Evolutionary conservation across 2,797 vertebrate species (phyloP).

Genomic region (Centroberyx gerrardi): DNA sequence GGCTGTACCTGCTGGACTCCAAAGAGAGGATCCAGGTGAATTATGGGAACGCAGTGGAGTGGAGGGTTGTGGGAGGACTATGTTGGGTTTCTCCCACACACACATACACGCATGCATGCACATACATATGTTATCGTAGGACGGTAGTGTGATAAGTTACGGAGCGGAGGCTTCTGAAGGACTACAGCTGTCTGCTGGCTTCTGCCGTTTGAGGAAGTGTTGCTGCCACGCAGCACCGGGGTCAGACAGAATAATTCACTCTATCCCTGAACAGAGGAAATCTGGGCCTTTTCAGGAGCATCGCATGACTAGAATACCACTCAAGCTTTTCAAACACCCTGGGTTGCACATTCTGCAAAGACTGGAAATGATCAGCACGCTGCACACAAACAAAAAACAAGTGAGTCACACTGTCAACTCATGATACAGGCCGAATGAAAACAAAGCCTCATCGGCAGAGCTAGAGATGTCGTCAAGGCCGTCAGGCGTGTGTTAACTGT

Average conservation of each 20-base stretch:
- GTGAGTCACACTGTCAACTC: slow-evolving; percentile 35
- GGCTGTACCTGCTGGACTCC: slow-evolving; percentile 12
- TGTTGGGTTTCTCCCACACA: background rate
- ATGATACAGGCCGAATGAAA: slow-evolving; percentile 20
- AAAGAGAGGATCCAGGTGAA: slow-evolving; percentile 32
- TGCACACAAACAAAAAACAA: slow-evolving; percentile 32
- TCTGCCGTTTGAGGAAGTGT: background rate
- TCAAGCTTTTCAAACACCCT: slow-evolving; percentile 32
- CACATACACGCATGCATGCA: background rate
- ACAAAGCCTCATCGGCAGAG: slow-evolving; percentile 21
- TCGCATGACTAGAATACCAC: slow-evolving; percentile 27
- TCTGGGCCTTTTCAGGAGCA: slow-evolving; percentile 23
- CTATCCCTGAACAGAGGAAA: slow-evolving; percentile 9
- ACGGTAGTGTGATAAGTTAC: background rate
- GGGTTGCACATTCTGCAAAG: background rate
- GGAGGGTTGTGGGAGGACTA: background rate
- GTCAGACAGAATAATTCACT: slow-evolving; percentile 7
- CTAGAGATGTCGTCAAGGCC: background rate
- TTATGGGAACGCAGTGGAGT: slow-evolving; percentile 17
- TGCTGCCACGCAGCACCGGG: background rate
- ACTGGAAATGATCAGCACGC: slow-evolving; percentile 29
- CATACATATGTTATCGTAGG: background rate
- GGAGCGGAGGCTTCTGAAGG: background rate
- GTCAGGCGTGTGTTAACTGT: slow-evolving; percentile 2
- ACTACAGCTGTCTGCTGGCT: background rate